A percentile compares a stretch with the other conserved stretches of the same genome.
phyloP scores from a whole-genome alignment of 2,113 vertebrate genomes.

The Hystrix brachyura region DNA sequence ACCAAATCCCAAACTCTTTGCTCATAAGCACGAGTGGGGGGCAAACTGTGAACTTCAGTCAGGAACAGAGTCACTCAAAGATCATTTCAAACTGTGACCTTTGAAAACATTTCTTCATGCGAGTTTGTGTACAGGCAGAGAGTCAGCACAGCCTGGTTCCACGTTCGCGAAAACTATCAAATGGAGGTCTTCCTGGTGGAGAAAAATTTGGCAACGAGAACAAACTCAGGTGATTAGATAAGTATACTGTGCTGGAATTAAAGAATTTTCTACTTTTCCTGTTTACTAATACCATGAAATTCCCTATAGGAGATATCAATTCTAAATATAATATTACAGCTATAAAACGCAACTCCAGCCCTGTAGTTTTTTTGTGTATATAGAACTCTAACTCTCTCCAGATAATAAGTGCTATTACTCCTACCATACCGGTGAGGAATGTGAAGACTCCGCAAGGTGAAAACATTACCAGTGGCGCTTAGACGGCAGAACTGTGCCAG shows the following conservation, averaged over 20 bases:
- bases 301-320: background rate
- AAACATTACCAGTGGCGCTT: background rate
- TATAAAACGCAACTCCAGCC: background rate
- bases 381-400: background rate
- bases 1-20: background rate
- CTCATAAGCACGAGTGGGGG: background rate
- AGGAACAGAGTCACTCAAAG: background rate
- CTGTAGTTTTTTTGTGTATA: background rate
- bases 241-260: background rate
- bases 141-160: background rate
- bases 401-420: background rate
- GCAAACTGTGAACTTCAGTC: background rate
- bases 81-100: background rate
- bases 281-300: background rate
- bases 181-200: background rate
- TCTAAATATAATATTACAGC: background rate
- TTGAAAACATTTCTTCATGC: background rate
- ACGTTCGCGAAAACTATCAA: background rate
- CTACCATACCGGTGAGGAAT: background rate
- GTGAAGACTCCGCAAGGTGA: background rate
- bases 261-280: background rate
- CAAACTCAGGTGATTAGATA: background rate
- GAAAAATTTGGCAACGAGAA: background rate
- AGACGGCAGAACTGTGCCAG: background rate
- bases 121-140: background rate